Conservation (phyloP, 2,797 vertebrate species). For the Etheostoma nigrum region DNA sequence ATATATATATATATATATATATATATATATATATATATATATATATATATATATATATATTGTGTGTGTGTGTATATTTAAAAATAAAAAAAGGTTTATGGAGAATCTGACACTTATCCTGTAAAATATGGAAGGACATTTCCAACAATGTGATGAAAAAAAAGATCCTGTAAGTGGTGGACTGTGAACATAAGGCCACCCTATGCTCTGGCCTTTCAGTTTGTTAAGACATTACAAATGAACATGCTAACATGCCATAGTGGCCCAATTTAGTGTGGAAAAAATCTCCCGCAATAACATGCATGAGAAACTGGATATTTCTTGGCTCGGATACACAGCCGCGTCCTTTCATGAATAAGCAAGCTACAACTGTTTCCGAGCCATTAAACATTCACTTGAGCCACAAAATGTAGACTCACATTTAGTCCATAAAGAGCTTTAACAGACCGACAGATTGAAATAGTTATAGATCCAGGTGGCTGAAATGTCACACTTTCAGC, state of each 20-base stretch:
- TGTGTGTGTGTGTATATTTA: too few relatives aligned
- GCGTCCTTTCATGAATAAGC: not conserved
- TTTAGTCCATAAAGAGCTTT: not conserved
- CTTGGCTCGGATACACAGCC: not conserved
- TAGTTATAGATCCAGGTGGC: not conserved
- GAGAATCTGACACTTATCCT: not conserved
- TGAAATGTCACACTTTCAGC: slow-evolving; percentile 38
- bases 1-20: too few relatives aligned
- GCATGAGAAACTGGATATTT: too few relatives aligned
- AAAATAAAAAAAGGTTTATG: not conserved
- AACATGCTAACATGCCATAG: not conserved
- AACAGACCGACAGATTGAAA: slow-evolving; percentile 14
- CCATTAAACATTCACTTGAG: slow-evolving; percentile 5
- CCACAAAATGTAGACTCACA: slow-evolving; percentile 11
- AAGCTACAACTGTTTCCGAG: not conserved
- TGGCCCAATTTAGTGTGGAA: not conserved
- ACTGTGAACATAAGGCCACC: too few relatives aligned
- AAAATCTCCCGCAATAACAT: not conserved
- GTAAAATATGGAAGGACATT: too few relatives aligned
- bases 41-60: too few relatives aligned
- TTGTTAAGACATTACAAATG: not conserved
- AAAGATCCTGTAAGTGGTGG: too few relatives aligned
- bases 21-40: too few relatives aligned
- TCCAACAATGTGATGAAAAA: too few relatives aligned
- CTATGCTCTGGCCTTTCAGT: too few relatives aligned